phyloP scores from a whole-genome alignment of 2,888 invertebrate genomes.

The Leptopilina syphax region DNA sequence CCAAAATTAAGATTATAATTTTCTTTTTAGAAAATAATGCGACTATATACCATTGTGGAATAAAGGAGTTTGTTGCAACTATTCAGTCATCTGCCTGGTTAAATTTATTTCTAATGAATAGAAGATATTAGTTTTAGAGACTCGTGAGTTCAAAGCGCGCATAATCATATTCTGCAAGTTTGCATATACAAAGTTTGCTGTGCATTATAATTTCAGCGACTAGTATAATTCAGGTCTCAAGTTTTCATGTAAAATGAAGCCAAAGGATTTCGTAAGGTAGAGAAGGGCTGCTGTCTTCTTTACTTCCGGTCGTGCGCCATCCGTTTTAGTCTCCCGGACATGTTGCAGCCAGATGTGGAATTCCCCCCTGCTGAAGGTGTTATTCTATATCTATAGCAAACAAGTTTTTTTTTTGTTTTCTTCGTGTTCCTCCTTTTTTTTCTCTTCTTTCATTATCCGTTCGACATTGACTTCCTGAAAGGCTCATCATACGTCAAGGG shows the following conservation, averaged over 20 bases:
- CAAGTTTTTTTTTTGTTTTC: too few relatives aligned
- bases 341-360: conserved; percentile 32
- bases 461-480: conserved; percentile 26
- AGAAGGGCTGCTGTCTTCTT: conserved; percentile 2
- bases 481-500: conserved; percentile 27
- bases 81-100: too few relatives aligned
- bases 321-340: conserved; percentile 16
- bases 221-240: conserved; percentile 9
- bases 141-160: neutral
- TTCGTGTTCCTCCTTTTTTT: neutral
- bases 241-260: conserved; percentile 36
- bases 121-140: neutral
- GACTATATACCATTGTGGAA: neutral
- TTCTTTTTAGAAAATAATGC: neutral
- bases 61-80: neutral
- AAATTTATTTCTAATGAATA: too few relatives aligned
- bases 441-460: conserved; percentile 14
- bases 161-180: neutral
- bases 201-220: neutral
- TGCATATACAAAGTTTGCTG: neutral
- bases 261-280: conserved; percentile 31
- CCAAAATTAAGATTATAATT: too few relatives aligned
- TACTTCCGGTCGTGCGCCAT: conserved; percentile 39
- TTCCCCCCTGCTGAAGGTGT: conserved; percentile 10
- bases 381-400: conserved; percentile 5